phyloP scores from a whole-genome alignment of 2,888 invertebrate genomes.

The Drosophila yooni region DNA sequence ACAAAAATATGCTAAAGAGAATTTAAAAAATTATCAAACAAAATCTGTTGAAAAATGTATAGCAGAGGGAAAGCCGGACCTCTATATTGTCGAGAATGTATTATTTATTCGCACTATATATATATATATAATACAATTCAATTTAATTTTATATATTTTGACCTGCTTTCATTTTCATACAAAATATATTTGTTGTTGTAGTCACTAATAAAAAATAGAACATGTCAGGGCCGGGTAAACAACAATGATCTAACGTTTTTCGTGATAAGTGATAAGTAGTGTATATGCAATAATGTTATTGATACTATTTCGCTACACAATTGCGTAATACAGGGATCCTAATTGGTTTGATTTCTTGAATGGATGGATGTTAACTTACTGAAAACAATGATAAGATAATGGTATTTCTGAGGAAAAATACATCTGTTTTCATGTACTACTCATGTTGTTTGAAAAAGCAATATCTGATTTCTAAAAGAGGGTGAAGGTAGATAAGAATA shows the following conservation, averaged over 20 bases:
- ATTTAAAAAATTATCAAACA: background rate
- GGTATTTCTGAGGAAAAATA: background rate
- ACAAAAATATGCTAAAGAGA: too few relatives aligned
- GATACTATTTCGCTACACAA: background rate
- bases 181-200: background rate
- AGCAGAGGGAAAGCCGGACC: background rate
- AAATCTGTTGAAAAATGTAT: accelerated
- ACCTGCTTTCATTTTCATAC: background rate
- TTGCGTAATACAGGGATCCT: background rate
- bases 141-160: background rate
- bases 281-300: background rate
- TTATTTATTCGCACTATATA: background rate
- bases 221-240: background rate
- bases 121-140: background rate
- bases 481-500: background rate
- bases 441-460: background rate
- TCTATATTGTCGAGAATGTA: background rate
- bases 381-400: background rate
- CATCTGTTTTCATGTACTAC: background rate
- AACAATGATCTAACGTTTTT: background rate
- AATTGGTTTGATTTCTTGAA: background rate
- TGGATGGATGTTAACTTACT: background rate
- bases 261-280: background rate
- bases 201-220: background rate
- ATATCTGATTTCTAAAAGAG: background rate